These are phyloP conservation scores for Copidosoma floridanum DNA, from an alignment of 1,140 invertebrate species.

Conservation along the genomic window DNA sequence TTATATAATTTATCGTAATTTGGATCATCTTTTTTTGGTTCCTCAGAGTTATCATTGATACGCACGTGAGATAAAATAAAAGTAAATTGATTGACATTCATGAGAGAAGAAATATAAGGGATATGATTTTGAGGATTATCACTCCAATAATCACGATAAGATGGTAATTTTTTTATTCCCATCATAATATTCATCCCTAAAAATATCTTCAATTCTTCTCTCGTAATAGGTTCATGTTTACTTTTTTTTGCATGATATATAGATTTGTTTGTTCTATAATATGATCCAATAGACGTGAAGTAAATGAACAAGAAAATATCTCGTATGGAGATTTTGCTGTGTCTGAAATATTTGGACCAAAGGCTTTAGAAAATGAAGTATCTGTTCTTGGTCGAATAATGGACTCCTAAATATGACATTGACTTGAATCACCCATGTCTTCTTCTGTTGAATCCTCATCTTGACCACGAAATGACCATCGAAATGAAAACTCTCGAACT, in stretches of 20 bases:
- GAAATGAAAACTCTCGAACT: neutral
- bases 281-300: conserved; percentile 12
- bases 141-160: conserved; percentile 32
- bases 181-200: conserved; percentile 33
- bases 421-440: neutral
- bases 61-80: conserved; percentile 24
- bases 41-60: conserved; percentile 27
- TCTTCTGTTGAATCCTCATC: neutral
- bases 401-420: neutral
- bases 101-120: conserved; percentile 20
- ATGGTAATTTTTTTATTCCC: conserved; percentile 30
- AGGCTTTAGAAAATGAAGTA: conserved; percentile 12
- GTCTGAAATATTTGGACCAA: conserved; percentile 21
- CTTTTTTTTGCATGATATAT: conserved; percentile 15
- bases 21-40: conserved; percentile 24
- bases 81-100: conserved; percentile 25
- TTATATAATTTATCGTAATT: conserved; percentile 34
- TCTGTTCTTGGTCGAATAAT: too few relatives aligned
- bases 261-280: conserved; percentile 21
- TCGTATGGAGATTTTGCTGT: conserved; percentile 1
- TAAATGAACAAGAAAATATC: conserved; percentile 18
- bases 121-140: conserved; percentile 24
- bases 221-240: conserved; percentile 8
- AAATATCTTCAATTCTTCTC: conserved; percentile 23
- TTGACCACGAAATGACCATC: neutral